Percentiles rank a stretch among this genome's conserved stretches.
Evolutionary conservation across 2,113 vertebrate genomes (phyloP).

Genomic region (Acanthisitta chloris): DNA sequence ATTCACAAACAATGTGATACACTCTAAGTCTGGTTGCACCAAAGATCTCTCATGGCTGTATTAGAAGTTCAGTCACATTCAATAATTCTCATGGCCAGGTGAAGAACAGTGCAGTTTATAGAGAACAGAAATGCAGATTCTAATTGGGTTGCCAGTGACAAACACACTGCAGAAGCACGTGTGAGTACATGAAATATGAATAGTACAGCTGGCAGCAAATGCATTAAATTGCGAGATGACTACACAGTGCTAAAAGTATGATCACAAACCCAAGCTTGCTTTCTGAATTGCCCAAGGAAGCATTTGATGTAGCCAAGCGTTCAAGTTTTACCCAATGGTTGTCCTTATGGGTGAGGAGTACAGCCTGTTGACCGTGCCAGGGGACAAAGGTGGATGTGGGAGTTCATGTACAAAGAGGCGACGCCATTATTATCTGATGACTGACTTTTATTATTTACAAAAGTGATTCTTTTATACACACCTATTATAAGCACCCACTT

Average conservation of each 20-base stretch:
- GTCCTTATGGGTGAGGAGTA: neutral
- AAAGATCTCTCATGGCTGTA: neutral
- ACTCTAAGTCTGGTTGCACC: neutral
- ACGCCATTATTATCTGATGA: too few relatives aligned
- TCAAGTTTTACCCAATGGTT: neutral
- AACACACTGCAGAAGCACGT: neutral
- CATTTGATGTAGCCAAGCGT: neutral
- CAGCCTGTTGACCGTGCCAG: neutral
- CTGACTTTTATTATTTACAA: too few relatives aligned
- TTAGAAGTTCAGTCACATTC: accelerated
- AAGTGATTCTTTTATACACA: too few relatives aligned
- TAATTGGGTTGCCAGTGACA: neutral
- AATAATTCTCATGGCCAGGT: neutral
- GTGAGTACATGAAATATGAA: neutral
- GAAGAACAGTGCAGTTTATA: neutral
- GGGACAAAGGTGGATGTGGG: neutral
- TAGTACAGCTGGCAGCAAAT: neutral
- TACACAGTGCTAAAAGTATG: neutral
- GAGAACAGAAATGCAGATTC: neutral
- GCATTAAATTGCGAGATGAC: neutral
- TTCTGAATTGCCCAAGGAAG: neutral
- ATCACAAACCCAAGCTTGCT: neutral
- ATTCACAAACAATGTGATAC: neutral
- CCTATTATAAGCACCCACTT: too few relatives aligned
- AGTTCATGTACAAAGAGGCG: too few relatives aligned